Evolutionary conservation across 1,140 invertebrate species (phyloP).

Genomic region (Pseudomyrmex cubaensis): DNA sequence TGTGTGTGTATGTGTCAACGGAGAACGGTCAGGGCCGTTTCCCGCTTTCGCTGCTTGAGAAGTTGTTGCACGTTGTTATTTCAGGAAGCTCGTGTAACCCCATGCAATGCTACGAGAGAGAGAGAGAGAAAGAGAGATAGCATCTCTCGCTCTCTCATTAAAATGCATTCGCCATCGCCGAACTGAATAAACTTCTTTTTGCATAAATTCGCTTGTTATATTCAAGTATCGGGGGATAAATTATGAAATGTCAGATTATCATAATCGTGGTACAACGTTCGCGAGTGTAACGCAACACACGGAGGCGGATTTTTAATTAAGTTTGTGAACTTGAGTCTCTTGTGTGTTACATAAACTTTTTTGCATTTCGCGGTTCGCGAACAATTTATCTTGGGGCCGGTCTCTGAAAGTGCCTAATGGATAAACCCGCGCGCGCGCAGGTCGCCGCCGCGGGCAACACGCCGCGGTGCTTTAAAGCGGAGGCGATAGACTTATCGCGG

Average conservation of each 20-base stretch:
- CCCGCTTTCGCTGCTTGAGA: too few species aligned
- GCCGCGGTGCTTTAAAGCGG: neutral
- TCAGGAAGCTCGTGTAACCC: neutral
- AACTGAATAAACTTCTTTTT: neutral
- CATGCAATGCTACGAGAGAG: neutral
- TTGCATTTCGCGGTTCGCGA: neutral
- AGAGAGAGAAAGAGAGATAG: neutral
- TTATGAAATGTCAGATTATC: neutral
- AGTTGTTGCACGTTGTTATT: neutral
- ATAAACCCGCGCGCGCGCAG: neutral
- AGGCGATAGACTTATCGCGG: conserved; percentile 33
- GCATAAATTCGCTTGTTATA: conserved; percentile 11
- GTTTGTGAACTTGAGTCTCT: too few species aligned
- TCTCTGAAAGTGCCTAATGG: neutral
- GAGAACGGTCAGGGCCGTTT: conserved; percentile 6
- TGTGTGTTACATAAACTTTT: neutral
- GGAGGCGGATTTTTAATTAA: too few species aligned
- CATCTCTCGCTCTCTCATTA: neutral
- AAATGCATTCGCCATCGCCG: conserved; percentile 16
- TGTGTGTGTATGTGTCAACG: neutral
- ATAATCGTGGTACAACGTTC: too few species aligned
- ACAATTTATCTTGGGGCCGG: neutral
- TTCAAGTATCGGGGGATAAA: conserved; percentile 4
- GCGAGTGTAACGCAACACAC: neutral
- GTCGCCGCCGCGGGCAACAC: too few species aligned